These are phyloP conservation scores for Macrotrachela quadricornifera DNA, from an alignment of 1,140 invertebrate genomes.

Conservation along the genomic window DNA sequence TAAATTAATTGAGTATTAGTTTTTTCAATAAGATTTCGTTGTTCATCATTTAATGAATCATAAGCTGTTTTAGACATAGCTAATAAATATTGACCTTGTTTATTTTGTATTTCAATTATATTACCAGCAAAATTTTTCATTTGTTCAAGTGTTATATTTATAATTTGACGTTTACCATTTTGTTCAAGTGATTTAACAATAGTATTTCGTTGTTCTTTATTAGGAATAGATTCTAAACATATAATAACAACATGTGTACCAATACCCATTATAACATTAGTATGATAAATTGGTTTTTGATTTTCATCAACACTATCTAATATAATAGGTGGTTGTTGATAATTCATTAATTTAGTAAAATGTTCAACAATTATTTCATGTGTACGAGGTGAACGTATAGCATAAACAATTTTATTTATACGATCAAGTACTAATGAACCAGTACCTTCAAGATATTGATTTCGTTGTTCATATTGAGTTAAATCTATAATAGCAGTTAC, in stretches of 20 bases:
- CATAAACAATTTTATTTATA: constrained; percentile 11
- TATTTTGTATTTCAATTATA: constrained; percentile 11
- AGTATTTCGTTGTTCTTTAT: constrained; percentile 3
- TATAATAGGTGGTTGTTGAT: no score
- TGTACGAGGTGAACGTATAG: constrained; percentile 10
- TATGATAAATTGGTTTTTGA: constrained; percentile 13
- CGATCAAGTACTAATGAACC: constrained; percentile 14
- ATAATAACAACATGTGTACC: constrained; percentile 11
- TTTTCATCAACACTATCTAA: no score
- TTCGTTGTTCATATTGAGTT: constrained; percentile 7
- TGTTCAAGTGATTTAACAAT: constrained; percentile 1
- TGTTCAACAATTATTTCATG: constrained; percentile 9
- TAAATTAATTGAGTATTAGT: constrained; percentile 10
- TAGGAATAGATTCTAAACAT: constrained; percentile 12
- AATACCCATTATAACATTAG: constrained; percentile 15
- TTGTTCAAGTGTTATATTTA: constrained; percentile 11
- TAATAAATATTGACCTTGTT: neutral
- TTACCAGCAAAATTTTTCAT: constrained; percentile 14
- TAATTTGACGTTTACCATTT: constrained; percentile 9
- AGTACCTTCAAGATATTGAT: constrained; percentile 14
- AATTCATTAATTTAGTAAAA: constrained; percentile 7
- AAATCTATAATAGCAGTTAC: constrained; percentile 10
- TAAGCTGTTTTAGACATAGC: constrained; percentile 13
- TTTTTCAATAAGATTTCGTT: constrained; percentile 9
- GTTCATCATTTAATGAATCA: constrained; percentile 9